Conservation (phyloP, 2,888 invertebrate genomes). For the Eupithecia inturbata region DNA sequence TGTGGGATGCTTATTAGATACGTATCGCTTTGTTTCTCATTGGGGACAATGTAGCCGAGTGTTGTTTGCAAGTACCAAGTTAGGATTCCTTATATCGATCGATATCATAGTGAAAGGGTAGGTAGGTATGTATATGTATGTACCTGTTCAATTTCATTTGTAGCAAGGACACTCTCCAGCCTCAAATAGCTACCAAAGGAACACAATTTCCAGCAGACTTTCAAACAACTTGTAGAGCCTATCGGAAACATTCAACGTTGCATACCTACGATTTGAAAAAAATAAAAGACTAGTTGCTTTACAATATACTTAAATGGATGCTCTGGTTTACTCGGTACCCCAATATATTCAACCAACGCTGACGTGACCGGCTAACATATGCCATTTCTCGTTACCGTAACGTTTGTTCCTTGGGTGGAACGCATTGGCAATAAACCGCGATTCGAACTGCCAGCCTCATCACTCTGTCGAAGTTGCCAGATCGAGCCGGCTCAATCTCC, state of each 20-base stretch:
- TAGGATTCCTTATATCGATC: slow-evolving; percentile 8
- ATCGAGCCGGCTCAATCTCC: slow-evolving; percentile 62
- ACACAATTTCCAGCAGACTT: too few relatives aligned
- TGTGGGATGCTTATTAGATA: slow-evolving; percentile 24
- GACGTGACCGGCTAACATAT: slow-evolving; percentile 7
- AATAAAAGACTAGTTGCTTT: background rate
- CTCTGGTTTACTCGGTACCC: background rate
- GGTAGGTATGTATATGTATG: too few relatives aligned
- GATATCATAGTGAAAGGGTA: background rate
- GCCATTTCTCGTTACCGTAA: slow-evolving; percentile 3
- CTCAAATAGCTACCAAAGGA: background rate
- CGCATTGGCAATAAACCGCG: slow-evolving; percentile 19
- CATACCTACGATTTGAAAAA: background rate
- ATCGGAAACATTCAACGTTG: background rate
- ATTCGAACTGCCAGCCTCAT: background rate
- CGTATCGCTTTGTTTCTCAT: slow-evolving; percentile 30
- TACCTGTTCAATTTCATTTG: background rate
- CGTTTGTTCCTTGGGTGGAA: slow-evolving; percentile 7
- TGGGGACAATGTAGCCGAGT: slow-evolving; percentile 12
- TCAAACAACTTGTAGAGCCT: too few relatives aligned
- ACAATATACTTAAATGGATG: background rate
- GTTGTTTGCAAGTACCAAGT: background rate
- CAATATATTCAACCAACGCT: background rate
- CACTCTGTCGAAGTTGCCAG: slow-evolving; percentile 61
- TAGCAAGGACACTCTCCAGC: background rate